phyloP scores from a whole-genome alignment of 2,113 vertebrate genomes.

The Epinephelus fuscoguttatus region DNA sequence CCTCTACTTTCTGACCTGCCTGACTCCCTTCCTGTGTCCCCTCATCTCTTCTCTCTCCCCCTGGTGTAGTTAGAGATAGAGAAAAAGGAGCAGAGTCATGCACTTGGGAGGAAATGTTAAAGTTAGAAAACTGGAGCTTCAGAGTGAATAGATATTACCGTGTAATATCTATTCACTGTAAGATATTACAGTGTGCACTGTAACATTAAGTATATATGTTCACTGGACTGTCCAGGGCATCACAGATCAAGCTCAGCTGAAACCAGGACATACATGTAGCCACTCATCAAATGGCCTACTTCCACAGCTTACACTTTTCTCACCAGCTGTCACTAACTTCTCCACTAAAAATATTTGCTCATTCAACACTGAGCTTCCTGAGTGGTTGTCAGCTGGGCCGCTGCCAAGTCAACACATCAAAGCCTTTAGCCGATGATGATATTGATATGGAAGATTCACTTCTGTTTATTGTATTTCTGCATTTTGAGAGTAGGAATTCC shows the following conservation, averaged over 20 bases:
- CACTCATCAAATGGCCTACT: slow-evolving; percentile 51
- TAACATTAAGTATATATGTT: neutral
- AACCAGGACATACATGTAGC: slow-evolving; percentile 44
- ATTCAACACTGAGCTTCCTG: slow-evolving; percentile 47
- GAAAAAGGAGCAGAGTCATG: neutral
- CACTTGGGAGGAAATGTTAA: neutral
- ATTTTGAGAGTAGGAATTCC: neutral
- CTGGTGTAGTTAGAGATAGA: neutral
- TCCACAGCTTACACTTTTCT: slow-evolving; percentile 31
- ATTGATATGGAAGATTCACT: neutral
- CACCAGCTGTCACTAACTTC: slow-evolving; percentile 41
- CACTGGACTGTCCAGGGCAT: neutral
- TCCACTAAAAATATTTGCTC: slow-evolving; percentile 54
- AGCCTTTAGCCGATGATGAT: neutral
- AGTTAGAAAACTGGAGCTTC: neutral
- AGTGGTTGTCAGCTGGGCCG: slow-evolving; percentile 30
- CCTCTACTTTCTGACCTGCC: slow-evolving; percentile 5
- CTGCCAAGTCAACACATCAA: slow-evolving; percentile 22
- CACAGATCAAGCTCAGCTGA: slow-evolving; percentile 23
- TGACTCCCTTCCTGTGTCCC: neutral
- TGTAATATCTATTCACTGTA: no score
- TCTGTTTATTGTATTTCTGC: slow-evolving; percentile 10
- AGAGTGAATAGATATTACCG: neutral
- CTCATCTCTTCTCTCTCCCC: neutral
- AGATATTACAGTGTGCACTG: neutral